A percentile compares a stretch with the other conserved stretches of the same genome.
phyloP scores from a whole-genome alignment of 2,113 vertebrate species.

The Furnarius figulus region DNA sequence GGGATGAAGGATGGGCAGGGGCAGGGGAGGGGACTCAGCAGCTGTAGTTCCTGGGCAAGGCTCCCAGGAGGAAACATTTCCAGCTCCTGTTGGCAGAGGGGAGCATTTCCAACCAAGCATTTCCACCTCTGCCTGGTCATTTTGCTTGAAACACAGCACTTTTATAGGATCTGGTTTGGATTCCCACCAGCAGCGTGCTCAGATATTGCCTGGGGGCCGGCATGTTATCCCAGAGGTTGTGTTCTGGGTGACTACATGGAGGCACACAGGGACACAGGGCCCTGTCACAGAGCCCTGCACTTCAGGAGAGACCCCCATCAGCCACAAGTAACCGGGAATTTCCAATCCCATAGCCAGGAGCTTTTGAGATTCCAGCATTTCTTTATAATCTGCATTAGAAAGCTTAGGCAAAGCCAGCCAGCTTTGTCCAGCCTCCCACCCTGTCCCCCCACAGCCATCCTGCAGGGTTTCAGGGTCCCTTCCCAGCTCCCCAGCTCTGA shows the following conservation, averaged over 20 bases:
- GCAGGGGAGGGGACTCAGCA: background rate
- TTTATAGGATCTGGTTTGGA: background rate
- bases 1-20: background rate
- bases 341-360: background rate
- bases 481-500: background rate
- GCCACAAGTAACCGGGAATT: accelerated
- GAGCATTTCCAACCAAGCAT: background rate
- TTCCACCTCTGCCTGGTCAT: background rate
- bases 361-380: background rate
- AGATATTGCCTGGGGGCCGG: background rate
- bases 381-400: background rate
- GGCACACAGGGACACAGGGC: background rate
- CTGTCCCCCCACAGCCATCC: background rate
- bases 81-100: background rate
- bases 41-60: background rate
- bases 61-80: background rate
- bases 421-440: background rate
- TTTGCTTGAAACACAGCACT: background rate
- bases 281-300: background rate
- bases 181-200: background rate
- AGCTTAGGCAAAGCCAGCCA: background rate
- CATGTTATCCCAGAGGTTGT: background rate
- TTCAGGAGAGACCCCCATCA: background rate
- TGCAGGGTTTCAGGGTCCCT: background rate
- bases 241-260: background rate